phyloP scores from a whole-genome alignment of 2,888 invertebrate genomes.

The Megalurothrips usitatus region DNA sequence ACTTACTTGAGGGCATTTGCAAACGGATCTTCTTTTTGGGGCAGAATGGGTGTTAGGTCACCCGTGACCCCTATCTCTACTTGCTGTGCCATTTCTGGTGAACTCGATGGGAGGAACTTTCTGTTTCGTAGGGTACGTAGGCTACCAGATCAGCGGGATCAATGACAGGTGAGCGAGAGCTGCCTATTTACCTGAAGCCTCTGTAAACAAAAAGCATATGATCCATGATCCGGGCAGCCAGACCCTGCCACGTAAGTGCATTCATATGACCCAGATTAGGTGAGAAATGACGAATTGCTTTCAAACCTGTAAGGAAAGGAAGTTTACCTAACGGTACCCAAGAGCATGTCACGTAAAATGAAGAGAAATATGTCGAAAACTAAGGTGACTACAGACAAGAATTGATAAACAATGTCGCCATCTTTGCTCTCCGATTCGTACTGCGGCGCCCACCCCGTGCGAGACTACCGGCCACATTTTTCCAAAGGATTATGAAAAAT shows the following conservation, averaged over 20 bases:
- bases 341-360: too few species aligned
- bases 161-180: background rate
- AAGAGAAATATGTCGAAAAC: background rate
- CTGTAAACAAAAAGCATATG: background rate
- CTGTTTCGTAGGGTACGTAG: background rate
- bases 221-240: background rate
- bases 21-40: background rate
- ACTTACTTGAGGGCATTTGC: constrained; percentile 31
- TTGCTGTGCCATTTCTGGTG: background rate
- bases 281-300: background rate
- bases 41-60: background rate
- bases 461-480: too few species aligned
- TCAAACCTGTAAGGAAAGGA: too few species aligned
- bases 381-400: background rate
- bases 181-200: background rate
- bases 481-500: too few species aligned
- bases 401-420: background rate
- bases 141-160: background rate
- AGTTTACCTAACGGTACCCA: too few species aligned
- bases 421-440: background rate
- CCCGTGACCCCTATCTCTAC: background rate
- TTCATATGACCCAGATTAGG: background rate
- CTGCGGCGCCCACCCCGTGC: too few species aligned
- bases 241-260: background rate
- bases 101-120: background rate